These are phyloP conservation scores for Pteruthius melanotis DNA, from an alignment of 2,113 vertebrate species.

Conservation along the genomic window DNA sequence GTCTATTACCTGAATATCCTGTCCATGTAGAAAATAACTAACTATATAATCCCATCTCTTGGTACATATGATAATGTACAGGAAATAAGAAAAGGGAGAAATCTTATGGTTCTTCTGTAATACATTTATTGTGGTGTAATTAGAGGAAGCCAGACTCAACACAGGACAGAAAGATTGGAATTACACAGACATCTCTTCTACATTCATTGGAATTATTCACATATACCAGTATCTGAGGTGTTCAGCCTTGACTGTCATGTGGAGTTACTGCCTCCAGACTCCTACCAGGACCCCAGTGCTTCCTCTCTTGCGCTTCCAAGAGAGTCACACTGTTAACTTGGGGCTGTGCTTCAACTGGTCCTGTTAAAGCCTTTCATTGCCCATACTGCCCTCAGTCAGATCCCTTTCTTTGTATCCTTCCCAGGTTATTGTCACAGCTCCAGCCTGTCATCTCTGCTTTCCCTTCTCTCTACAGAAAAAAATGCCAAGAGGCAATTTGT, in stretches of 20 bases:
- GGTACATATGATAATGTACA: not conserved
- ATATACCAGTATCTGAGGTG: not conserved
- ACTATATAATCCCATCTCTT: not conserved
- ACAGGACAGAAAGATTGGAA: not conserved
- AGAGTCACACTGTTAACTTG: not conserved
- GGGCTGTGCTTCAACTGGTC: not conserved
- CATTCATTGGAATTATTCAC: not conserved
- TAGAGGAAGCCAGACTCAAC: not conserved
- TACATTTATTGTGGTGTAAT: not conserved
- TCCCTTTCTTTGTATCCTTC: not conserved
- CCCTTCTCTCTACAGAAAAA: not conserved
- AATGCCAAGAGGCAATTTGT: not conserved
- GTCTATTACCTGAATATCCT: conserved; percentile 7
- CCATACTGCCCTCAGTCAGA: not conserved
- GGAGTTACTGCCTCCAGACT: not conserved
- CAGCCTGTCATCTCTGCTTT: not conserved
- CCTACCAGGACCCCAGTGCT: not conserved
- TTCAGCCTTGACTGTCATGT: not conserved
- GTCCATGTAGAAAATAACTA: conserved; percentile 10
- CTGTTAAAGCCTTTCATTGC: not conserved
- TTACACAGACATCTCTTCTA: rapidly evolving
- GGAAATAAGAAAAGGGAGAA: conserved; percentile 18
- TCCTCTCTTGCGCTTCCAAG: not conserved
- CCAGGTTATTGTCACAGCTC: not conserved
- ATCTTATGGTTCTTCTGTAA: not conserved